Conservation (phyloP, 2,888 invertebrate species). For the Pasiphila rectangulata region DNA sequence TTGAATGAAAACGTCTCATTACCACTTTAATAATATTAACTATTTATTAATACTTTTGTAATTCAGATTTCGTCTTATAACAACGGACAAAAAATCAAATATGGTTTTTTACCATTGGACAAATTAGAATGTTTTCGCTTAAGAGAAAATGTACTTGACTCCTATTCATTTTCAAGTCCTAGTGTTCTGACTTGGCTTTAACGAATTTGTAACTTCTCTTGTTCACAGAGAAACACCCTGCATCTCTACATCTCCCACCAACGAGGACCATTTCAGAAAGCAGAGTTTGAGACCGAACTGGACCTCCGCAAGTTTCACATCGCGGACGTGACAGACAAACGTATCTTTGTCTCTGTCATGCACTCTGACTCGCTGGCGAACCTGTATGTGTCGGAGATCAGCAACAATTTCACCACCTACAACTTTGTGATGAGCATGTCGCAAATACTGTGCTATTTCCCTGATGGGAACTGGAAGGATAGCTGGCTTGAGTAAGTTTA, state of each 20-base stretch:
- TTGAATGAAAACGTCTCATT: too few relatives aligned
- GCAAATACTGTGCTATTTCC: slow-evolving; percentile 91
- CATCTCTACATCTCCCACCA: slow-evolving; percentile 90
- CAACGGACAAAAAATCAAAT: too few relatives aligned
- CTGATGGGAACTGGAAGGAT: slow-evolving; percentile 89
- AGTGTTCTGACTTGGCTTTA: too few relatives aligned
- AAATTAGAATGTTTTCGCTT: too few relatives aligned
- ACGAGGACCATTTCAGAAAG: slow-evolving; percentile 84
- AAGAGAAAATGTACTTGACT: too few relatives aligned
- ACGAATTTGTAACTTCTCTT: too few relatives aligned
- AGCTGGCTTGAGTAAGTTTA: slow-evolving; percentile 89
- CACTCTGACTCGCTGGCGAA: slow-evolving; percentile 87
- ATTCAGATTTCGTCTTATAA: too few relatives aligned
- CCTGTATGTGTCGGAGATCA: slow-evolving; percentile 89
- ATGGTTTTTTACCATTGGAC: too few relatives aligned
- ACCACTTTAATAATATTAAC: too few relatives aligned
- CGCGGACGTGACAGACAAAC: slow-evolving; percentile 90
- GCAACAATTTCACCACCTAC: slow-evolving; percentile 82
- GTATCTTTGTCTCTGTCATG: slow-evolving; percentile 90
- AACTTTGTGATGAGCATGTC: slow-evolving; percentile 90
- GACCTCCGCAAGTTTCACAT: slow-evolving; percentile 87
- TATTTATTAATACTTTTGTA: too few relatives aligned
- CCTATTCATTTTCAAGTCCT: too few relatives aligned
- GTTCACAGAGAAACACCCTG: slow-evolving; percentile 70
- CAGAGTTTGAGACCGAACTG: slow-evolving; percentile 87